Conservation (phyloP, 2,797 vertebrate genomes). For the Labeo calbasu region DNA sequence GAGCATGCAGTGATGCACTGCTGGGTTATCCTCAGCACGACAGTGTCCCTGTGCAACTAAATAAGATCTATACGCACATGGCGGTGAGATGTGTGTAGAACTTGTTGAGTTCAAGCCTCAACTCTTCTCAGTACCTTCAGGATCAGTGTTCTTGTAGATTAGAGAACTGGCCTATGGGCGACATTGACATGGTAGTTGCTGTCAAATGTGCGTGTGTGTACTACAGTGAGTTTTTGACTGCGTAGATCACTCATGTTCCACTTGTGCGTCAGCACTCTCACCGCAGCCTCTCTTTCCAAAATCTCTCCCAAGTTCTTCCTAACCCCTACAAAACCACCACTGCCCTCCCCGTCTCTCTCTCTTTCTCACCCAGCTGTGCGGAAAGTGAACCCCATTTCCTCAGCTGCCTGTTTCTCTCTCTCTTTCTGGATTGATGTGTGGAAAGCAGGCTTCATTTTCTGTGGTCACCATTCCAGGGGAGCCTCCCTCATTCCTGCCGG, state of each 20-base stretch:
- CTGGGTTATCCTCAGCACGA: not conserved
- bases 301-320: slow-evolving; percentile 40
- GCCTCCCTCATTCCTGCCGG: slow-evolving; percentile 56
- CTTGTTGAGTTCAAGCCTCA: not conserved
- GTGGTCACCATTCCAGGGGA: slow-evolving; percentile 55
- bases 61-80: not conserved
- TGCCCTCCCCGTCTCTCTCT: slow-evolving; percentile 34
- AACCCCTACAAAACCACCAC: slow-evolving; percentile 30
- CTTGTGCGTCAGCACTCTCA: slow-evolving; percentile 79
- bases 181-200: slow-evolving; percentile 1
- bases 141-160: not conserved
- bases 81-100: not conserved
- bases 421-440: slow-evolving; percentile 35
- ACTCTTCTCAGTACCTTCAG: not conserved
- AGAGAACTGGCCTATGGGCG: not conserved
- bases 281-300: slow-evolving; percentile 64
- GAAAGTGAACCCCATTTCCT: slow-evolving; percentile 36
- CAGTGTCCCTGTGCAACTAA: not conserved
- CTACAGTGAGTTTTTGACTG: slow-evolving; percentile 63
- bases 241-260: slow-evolving; percentile 66
- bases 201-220: slow-evolving; percentile 25
- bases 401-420: slow-evolving; percentile 31
- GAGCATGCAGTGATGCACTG: not conserved
- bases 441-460: slow-evolving; percentile 48
- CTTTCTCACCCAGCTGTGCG: slow-evolving; percentile 23